phyloP scores from a whole-genome alignment of 2,797 vertebrate genomes.

The Chaetophractus vellerosus region DNA sequence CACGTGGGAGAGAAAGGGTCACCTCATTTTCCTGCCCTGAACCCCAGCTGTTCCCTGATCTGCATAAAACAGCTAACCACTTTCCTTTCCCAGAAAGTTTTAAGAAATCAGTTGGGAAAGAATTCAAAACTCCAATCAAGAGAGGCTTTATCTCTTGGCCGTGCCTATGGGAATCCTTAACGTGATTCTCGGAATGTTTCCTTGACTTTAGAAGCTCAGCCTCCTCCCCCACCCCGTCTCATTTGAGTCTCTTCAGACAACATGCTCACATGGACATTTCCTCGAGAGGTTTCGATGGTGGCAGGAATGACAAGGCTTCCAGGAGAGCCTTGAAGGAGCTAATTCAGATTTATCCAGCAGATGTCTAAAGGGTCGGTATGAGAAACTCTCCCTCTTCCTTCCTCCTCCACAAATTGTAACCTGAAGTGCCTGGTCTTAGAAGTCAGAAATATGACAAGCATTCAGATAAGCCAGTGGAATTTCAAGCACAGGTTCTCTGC shows the following conservation, averaged over 20 bases:
- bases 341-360: not conserved
- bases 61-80: not conserved
- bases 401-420: constrained; percentile 67
- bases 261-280: not conserved
- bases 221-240: rapidly evolving
- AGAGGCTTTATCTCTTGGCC: not conserved
- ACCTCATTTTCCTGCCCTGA: constrained; percentile 41
- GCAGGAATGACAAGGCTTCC: not conserved
- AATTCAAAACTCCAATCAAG: not conserved
- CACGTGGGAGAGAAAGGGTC: not conserved
- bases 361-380: not conserved
- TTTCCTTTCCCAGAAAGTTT: not conserved
- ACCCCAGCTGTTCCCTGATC: not conserved
- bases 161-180: not conserved
- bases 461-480: constrained; percentile 80
- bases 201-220: not conserved
- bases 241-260: not conserved
- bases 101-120: constrained; percentile 33
- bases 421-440: constrained; percentile 49
- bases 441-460: constrained; percentile 82
- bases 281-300: not conserved
- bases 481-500: not conserved
- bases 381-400: not conserved
- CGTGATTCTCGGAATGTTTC: not conserved
- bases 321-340: not conserved